These are phyloP conservation scores for Zonotrichia albicollis DNA, from an alignment of 2,797 vertebrate species.

Conservation along the genomic window DNA sequence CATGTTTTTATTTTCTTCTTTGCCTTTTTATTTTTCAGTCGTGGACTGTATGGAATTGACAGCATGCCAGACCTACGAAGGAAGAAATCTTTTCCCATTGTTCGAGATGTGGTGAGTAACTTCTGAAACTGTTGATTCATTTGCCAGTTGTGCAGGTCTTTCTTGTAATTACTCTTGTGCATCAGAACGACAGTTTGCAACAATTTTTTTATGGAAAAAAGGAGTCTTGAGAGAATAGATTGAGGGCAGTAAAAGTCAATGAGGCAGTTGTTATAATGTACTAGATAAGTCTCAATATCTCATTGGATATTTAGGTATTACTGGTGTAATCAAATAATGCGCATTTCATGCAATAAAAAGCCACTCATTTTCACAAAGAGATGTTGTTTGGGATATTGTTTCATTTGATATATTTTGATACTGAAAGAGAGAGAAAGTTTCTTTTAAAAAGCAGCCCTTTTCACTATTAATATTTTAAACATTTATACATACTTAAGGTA, in stretches of 20 bases:
- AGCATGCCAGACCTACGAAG: slow-evolving; percentile 98
- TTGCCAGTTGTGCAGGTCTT: slow-evolving; percentile 52
- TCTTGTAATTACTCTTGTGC: background rate
- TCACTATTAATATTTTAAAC: background rate
- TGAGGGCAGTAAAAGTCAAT: background rate
- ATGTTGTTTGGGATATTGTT: background rate
- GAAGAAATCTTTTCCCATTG: slow-evolving; percentile 95
- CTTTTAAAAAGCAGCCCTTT: background rate
- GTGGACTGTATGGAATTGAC: slow-evolving; percentile 96
- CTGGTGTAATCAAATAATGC: background rate
- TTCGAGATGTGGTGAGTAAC: slow-evolving; percentile 94
- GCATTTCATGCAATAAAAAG: background rate
- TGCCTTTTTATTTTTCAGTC: slow-evolving; percentile 67
- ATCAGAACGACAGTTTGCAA: background rate
- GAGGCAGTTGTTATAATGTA: background rate
- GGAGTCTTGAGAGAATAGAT: background rate
- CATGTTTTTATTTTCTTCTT: background rate
- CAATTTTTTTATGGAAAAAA: background rate
- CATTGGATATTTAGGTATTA: background rate
- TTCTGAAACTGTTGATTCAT: slow-evolving; percentile 26
- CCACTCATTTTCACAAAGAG: background rate
- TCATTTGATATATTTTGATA: background rate
- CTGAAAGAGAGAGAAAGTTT: background rate
- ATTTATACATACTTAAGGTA: background rate
- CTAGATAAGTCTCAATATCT: background rate